These are phyloP conservation scores for Natator depressus DNA, from an alignment of 2,113 vertebrate species.

Conservation along the genomic window DNA sequence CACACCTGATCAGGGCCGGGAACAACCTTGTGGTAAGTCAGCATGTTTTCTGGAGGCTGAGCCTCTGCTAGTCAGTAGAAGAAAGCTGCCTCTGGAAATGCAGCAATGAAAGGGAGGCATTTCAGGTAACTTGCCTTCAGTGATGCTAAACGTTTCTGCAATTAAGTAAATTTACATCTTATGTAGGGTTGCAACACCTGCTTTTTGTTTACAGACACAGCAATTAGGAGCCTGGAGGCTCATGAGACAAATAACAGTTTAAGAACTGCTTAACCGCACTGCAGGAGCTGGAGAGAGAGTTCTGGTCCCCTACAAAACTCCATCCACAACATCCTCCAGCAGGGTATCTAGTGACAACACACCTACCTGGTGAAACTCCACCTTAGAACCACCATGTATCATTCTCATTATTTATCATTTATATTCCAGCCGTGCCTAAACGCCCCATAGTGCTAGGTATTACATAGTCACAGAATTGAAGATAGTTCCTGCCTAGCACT, in stretches of 20 bases:
- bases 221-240: neutral
- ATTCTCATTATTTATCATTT: neutral
- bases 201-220: neutral
- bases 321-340: accelerated
- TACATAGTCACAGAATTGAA: neutral
- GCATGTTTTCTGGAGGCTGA: neutral
- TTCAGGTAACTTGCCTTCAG: neutral
- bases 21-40: neutral
- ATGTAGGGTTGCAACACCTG: neutral
- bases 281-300: neutral
- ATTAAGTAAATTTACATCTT: neutral
- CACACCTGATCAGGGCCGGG: neutral
- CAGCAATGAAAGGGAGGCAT: neutral
- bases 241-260: neutral
- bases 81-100: neutral
- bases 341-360: neutral
- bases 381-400: neutral
- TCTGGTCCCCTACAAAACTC: neutral
- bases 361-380: neutral
- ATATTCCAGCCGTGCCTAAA: neutral
- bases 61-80: neutral
- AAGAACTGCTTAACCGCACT: accelerated
- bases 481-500: neutral
- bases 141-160: neutral
- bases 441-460: accelerated